phyloP scores from a whole-genome alignment of 2,888 invertebrate genomes.

The Nysson spinosus region DNA sequence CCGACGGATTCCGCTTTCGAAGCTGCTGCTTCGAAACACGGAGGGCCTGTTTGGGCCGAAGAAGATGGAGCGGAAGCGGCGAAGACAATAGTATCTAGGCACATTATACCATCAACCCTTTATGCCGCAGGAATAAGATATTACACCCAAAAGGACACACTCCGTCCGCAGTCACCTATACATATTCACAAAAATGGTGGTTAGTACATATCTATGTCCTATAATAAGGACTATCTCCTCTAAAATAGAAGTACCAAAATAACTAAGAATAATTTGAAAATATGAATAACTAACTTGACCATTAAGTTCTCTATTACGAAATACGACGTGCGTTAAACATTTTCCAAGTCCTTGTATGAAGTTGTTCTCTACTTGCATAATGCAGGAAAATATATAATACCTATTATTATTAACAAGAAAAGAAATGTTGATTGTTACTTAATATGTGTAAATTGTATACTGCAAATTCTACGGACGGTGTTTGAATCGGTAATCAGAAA shows the following conservation, averaged over 20 bases:
- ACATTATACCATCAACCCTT: conserved; percentile 87
- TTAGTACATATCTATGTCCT: conserved; percentile 71
- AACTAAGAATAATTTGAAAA: not conserved
- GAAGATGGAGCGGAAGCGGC: conserved; percentile 78
- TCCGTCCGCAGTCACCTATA: conserved; percentile 86
- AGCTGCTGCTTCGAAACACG: conserved; percentile 79
- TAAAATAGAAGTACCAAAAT: not conserved
- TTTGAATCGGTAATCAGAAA: too few species aligned
- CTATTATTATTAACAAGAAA: too few species aligned
- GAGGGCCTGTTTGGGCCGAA: conserved; percentile 76
- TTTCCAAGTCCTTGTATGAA: too few species aligned
- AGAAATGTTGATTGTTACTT: too few species aligned
- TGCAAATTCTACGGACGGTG: too few species aligned
- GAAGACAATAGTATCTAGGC: conserved; percentile 86
- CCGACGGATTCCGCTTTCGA: conserved; percentile 89
- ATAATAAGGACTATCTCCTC: not conserved
- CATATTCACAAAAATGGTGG: conserved; percentile 89
- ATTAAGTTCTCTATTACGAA: too few species aligned
- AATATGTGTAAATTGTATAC: not conserved
- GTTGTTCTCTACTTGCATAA: too few species aligned
- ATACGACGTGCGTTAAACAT: too few species aligned
- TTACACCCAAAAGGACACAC: conserved; percentile 89
- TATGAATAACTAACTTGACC: too few species aligned
- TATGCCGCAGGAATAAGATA: conserved; percentile 93
- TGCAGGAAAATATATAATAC: too few species aligned